Conservation (phyloP, 2,113 vertebrate genomes). For the Crotalus tigris region DNA sequence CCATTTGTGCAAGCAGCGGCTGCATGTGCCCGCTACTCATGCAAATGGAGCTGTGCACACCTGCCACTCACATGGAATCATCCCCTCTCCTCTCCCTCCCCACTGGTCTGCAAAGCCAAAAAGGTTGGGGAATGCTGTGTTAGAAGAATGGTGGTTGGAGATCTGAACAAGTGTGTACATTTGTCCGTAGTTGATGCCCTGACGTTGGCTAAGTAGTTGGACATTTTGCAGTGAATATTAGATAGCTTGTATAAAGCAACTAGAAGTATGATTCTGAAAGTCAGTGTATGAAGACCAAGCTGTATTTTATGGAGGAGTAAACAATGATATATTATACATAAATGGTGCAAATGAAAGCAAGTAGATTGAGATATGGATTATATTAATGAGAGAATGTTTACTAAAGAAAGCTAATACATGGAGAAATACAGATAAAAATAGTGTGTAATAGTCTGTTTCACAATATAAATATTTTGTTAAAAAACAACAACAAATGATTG, state of each 20-base stretch:
- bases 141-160: background rate
- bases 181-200: background rate
- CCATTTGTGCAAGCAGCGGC: no score
- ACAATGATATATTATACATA: background rate
- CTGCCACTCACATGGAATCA: no score
- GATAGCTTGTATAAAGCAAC: background rate
- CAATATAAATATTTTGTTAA: background rate
- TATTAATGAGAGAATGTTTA: background rate
- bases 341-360: background rate
- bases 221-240: background rate
- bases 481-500: background rate
- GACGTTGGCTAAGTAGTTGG: background rate
- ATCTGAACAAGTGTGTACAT: background rate
- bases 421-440: background rate
- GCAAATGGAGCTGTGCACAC: no score
- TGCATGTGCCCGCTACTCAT: no score
- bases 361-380: background rate
- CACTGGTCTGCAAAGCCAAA: no score
- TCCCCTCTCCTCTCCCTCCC: no score
- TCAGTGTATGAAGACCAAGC: background rate
- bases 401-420: background rate
- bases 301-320: background rate
- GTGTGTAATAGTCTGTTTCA: background rate
- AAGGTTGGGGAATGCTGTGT: background rate
- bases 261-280: background rate